Base-by-base conservation (phyloP, 2,113 vertebrate genomes). In the Lepus timidus region DNA sequence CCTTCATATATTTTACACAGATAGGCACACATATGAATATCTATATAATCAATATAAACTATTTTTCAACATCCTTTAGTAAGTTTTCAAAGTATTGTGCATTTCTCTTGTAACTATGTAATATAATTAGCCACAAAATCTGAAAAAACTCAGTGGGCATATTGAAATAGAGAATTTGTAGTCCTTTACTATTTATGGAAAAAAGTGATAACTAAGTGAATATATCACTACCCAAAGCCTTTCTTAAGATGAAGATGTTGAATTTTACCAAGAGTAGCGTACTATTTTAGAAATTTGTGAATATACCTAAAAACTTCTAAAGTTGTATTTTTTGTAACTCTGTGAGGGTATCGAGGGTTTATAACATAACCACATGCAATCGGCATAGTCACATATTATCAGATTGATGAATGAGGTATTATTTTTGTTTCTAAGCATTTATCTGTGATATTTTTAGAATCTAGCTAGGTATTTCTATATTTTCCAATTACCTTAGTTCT, bases 361-460 rank as follows among this genome's bases (percentile, higher is more conserved):
- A 12, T 67, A 11, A 7, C 12, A 51, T 20, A 76, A 22, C 14
- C 8, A 16, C 22, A 51, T 25, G 61, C 23, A 90, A 36, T 20
- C 39, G 74, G 20, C n/a, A 79, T 74, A 79, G 20, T 31, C 39
- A 22, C 14, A 17, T 36, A 87, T 67, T 55, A 71, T 73, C 81
- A 88, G 78, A 90, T 39, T 71, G 52, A 79, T 29, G 70, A 6
- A 11, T 67, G 12, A 19, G 1, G 31, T 52, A 49, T 25, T 25
- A 70, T 55, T 55, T 91, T 90, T 44, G 64, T 44, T 90, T 93
- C 8, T 22, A 94, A 70, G 82, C 4, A 95, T 73, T 65, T 61
- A 64, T 88, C 49, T 55, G 17, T 87, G 17, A 87, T 92, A 55
- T 91, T 80, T 64, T 79, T 75, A 31, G 22, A 71, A 67, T 81